Evolutionary conservation across 2,888 invertebrate genomes (phyloP).

Genomic region (Tuta absoluta): DNA sequence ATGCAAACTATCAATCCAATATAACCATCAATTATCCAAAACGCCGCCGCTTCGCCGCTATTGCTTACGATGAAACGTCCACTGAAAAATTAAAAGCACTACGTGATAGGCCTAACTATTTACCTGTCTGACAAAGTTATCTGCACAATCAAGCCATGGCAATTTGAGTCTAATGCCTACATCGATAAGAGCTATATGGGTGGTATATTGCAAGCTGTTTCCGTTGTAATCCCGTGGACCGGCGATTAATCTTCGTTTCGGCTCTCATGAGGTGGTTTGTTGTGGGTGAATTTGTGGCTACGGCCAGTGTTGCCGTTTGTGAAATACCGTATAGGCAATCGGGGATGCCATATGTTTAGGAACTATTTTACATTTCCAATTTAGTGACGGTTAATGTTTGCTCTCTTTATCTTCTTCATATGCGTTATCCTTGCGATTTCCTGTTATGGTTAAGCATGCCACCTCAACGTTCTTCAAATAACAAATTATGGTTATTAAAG

Average conservation of each 20-base stretch:
- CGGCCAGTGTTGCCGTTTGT: slow-evolving; percentile 41
- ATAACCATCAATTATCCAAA: slow-evolving; percentile 4
- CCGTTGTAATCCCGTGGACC: slow-evolving; percentile 67
- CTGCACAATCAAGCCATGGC: neutral
- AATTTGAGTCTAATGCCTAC: slow-evolving; percentile 46
- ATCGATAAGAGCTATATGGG: slow-evolving; percentile 39
- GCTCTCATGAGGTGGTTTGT: slow-evolving; percentile 73
- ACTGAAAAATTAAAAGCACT: slow-evolving; percentile 27
- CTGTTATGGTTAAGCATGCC: no score
- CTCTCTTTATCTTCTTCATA: no score
- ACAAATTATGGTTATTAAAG: no score
- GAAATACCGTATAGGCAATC: slow-evolving; percentile 2
- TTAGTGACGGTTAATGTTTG: no score
- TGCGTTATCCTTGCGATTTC: no score
- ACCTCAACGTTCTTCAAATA: no score
- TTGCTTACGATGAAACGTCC: neutral
- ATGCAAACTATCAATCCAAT: neutral
- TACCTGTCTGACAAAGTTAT: slow-evolving; percentile 25
- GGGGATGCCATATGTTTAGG: neutral
- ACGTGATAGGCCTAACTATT: slow-evolving; percentile 47
- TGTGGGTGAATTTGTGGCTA: slow-evolving; percentile 74
- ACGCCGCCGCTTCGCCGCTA: neutral
- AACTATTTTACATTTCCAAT: neutral
- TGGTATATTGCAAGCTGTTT: slow-evolving; percentile 48
- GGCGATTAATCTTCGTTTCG: slow-evolving; percentile 72